Base-by-base conservation (phyloP, 92 coral and sea anemone genomes). In the Parazoanthus swiftii region DNA sequence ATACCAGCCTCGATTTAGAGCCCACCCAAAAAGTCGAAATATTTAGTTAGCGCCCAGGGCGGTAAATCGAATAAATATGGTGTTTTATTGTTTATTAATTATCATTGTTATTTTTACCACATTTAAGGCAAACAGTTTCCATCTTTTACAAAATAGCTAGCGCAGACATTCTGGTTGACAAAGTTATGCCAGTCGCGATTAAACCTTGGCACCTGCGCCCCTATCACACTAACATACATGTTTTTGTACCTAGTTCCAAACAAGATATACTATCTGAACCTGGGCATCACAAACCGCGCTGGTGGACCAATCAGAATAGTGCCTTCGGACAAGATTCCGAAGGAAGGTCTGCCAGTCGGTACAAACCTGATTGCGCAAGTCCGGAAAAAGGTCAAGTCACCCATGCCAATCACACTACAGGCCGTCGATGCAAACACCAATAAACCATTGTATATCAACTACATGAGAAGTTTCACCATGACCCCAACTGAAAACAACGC, bases 221-320 rank as follows among this genome's bases (percentile, higher is more conserved):
- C 9, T 14, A 54, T 11, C 18, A 11, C 14, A 15, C 70, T 21
- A 63, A 63, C 70, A 26, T 63, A 63, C 21, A 63, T 23, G 35
- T 38, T 72, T 39, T 54, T 35, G 86, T 81, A 44, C 36, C 16
- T 89, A 95, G 99, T 90, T 65, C 79, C 85, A 23, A 85, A 85
- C 67, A 92, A 91, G 89, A 63, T 76, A 26, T 95, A 93, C 85
- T 91, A 86, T 82, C 85, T 94, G 50, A 86, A 81, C 59, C 77
- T 96, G 68, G 95, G 94, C 76, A 89, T 96, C 29, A 92, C 93
- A 8, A 97, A 97, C 90, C 86, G 86, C 46, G 98, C 93, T 25
- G 90, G 89, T 18, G 81, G 82, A 8, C 91, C 90, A 35, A 80
- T 97, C 66, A 86, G 86, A 18, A 44, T 97, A 7, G 66, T 65